Conservation (phyloP, 2,113 vertebrate species). For the Orcinus orca region DNA sequence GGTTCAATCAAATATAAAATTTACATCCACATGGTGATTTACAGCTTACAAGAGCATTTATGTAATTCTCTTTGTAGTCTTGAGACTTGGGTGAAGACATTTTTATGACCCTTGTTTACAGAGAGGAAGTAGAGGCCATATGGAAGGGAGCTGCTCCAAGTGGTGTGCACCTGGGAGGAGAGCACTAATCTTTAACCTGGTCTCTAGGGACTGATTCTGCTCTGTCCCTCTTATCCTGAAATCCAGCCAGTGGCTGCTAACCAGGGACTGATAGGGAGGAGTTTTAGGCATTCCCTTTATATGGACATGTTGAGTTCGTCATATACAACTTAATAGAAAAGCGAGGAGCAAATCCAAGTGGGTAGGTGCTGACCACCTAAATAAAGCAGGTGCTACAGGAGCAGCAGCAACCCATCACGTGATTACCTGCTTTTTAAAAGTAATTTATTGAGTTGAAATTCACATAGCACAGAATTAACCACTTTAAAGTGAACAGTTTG, state of each 20-base stretch:
- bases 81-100: not conserved
- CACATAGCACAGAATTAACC: not conserved
- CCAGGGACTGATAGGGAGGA: not conserved
- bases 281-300: not conserved
- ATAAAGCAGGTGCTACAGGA: not conserved
- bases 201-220: not conserved
- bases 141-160: not conserved
- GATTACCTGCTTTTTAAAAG: not conserved
- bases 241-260: not conserved
- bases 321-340: not conserved
- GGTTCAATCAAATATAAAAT: not conserved
- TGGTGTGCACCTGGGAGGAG: too few relatives aligned
- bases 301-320: not conserved
- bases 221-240: not conserved
- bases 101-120: not conserved
- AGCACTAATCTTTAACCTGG: not conserved
- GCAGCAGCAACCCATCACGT: not conserved
- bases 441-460: not conserved
- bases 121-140: not conserved
- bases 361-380: not conserved
- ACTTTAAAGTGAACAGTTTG: not conserved
- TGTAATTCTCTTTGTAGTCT: not conserved
- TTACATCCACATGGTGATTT: not conserved
- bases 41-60: not conserved
- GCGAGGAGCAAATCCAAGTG: not conserved